phyloP scores from a whole-genome alignment of 2,888 invertebrate species.

The Drosophila infuscata region DNA sequence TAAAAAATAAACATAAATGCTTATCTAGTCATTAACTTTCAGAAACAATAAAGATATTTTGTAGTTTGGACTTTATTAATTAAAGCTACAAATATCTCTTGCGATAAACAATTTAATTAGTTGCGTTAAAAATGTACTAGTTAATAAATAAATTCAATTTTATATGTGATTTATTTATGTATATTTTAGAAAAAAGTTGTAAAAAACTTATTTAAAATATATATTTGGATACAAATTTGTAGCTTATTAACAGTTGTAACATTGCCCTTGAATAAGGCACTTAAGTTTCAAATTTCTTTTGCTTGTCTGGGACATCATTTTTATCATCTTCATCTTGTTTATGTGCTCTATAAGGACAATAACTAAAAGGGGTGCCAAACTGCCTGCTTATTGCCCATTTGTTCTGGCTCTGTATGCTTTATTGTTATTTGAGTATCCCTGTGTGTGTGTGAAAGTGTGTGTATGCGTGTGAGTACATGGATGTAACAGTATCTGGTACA shows the following conservation, averaged over 20 bases:
- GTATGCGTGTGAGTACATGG: conserved; percentile 3
- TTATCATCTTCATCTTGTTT: conserved; percentile 9
- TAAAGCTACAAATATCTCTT: background rate
- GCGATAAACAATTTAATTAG: background rate
- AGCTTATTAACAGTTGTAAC: too few species aligned
- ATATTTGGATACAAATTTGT: too few species aligned
- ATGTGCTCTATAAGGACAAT: conserved; percentile 8
- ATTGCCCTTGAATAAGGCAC: background rate
- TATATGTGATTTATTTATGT: background rate
- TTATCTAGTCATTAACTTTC: too few species aligned
- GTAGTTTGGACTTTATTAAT: too few species aligned
- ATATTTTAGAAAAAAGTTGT: background rate
- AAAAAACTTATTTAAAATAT: too few species aligned
- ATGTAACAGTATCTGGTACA: conserved; percentile 12
- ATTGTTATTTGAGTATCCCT: conserved; percentile 4
- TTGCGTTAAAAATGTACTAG: background rate
- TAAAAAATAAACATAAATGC: too few species aligned
- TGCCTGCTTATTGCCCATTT: conserved; percentile 35
- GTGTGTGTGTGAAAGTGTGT: conserved; percentile 5
- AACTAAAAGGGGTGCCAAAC: conserved; percentile 29
- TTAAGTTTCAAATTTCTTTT: background rate
- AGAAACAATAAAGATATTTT: too few species aligned
- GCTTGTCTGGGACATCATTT: conserved; percentile 3
- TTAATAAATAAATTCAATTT: background rate
- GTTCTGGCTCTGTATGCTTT: conserved; percentile 11